These are phyloP conservation scores for Ennomos fuscantarius DNA, from an alignment of 2,888 invertebrate species.

Conservation along the genomic window DNA sequence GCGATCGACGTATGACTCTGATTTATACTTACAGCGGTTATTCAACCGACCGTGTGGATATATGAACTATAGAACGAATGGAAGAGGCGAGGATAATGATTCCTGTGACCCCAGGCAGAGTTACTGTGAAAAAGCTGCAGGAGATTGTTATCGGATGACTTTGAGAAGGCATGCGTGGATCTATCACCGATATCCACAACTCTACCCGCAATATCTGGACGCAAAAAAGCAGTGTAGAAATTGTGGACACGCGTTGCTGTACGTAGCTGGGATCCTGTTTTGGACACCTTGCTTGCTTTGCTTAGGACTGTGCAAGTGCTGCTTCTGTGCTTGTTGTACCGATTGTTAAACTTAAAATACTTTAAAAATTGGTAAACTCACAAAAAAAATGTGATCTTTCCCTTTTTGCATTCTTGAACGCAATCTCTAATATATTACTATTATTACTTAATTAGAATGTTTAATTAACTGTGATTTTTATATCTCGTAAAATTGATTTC, in stretches of 20 bases:
- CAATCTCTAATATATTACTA: too few species aligned
- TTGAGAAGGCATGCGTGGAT: constrained; percentile 47
- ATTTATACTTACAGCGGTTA: constrained; percentile 29
- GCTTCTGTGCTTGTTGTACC: constrained; percentile 51
- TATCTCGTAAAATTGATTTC: too few species aligned
- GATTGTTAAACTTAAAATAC: constrained; percentile 38
- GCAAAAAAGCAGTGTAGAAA: constrained; percentile 41
- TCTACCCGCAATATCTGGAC: constrained; percentile 45
- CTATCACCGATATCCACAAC: constrained; percentile 47
- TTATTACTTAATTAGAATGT: too few species aligned
- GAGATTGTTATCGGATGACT: constrained; percentile 54
- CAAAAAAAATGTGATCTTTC: too few species aligned
- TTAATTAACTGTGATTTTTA: too few species aligned
- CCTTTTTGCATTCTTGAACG: too few species aligned
- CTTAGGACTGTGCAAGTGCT: constrained; percentile 53
- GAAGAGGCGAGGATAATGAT: constrained; percentile 1
- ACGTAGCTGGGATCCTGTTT: constrained; percentile 47
- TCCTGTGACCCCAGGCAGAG: constrained; percentile 12
- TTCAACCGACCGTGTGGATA: constrained; percentile 26
- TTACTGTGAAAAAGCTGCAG: constrained; percentile 39
- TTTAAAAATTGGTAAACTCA: not conserved
- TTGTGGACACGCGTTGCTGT: constrained; percentile 40
- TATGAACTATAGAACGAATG: constrained; percentile 1
- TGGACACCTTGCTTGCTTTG: constrained; percentile 59
- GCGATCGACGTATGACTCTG: constrained; percentile 11